Base-by-base conservation (phyloP, 2,113 vertebrate species). In the Callaeas wilsoni region DNA sequence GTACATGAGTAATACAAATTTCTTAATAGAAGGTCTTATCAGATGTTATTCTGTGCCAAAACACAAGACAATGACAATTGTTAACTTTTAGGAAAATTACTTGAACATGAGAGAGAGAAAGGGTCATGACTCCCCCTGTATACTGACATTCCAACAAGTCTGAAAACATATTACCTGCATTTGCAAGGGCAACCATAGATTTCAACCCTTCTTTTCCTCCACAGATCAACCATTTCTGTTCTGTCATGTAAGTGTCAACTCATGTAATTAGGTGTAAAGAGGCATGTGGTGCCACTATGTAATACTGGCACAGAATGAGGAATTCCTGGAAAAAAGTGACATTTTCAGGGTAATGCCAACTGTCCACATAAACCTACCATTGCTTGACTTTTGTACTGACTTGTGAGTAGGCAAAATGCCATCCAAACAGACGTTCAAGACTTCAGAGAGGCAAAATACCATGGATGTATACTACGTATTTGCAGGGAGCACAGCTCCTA, bases 241-340 rank as follows among this genome's bases (percentile, higher is more conserved):
- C 56, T 88, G 55, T 84, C 82, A 44, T 84, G 39, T 83, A 95
- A 90, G 74, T 64, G 75, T 93, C 93, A 94, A 60, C 37, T 62
- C 47, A 70, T 22, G 82, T 95, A 95, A 97, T 96, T 95, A 96
- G 79, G 87, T 93, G 68, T 94, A 94, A 93, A 95, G 71, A 84
- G 13, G 60, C 67, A 71, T 88, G 94, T 56, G 71, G 75, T 88
- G 68, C 39, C 64, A 70, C 53, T 90, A 88, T 88, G 92, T 37
- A 94, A 68, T 47, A 52, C 85, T 96, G 92, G 95, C 90, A 86
- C 12, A 64, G 68, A 63, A 84, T 1, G 9, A 93, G 62, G 25
- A 85, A 83, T 90, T 91, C 70, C n/a, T 87, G 71, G 5, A 68
- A 90, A 86, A 78, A 96, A 57, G 41, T 70, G 64, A 47, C 71